Evolutionary conservation across 2,888 invertebrate species (phyloP).

Genomic region (Neoaliturus tenellus): DNA sequence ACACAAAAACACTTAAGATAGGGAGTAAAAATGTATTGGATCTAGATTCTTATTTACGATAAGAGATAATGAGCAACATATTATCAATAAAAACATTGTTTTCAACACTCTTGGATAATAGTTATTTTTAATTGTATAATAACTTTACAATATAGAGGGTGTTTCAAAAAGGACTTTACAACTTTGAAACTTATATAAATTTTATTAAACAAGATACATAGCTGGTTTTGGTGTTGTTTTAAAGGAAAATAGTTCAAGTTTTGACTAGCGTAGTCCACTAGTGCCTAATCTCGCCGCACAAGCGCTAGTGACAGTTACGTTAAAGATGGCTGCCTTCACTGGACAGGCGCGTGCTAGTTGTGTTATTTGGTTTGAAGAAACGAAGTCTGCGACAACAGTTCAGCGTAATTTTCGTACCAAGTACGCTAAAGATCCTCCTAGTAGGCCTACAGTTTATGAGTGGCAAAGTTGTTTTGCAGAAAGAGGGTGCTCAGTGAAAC

Average conservation of each 20-base stretch:
- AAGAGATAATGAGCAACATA: no score
- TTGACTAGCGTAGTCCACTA: slow-evolving; percentile 53
- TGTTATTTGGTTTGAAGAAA: slow-evolving; percentile 50
- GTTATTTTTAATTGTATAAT: no score
- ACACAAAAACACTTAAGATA: no score
- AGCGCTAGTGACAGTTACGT: slow-evolving; percentile 53
- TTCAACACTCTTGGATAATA: no score
- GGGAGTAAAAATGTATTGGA: no score
- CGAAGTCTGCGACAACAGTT: slow-evolving; percentile 44
- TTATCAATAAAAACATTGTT: no score
- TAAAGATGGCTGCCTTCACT: slow-evolving; percentile 51
- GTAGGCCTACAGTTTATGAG: slow-evolving; percentile 53
- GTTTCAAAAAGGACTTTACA: no score
- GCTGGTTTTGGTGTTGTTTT: no score
- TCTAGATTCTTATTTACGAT: no score
- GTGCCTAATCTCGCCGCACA: slow-evolving; percentile 50
- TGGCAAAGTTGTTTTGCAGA: slow-evolving; percentile 43
- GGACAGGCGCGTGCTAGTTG: slow-evolving; percentile 44
- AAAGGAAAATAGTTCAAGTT: slow-evolving; percentile 49
- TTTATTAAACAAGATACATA: no score
- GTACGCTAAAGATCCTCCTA: slow-evolving; percentile 53
- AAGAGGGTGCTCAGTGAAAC: slow-evolving; percentile 44
- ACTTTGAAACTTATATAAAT: no score
- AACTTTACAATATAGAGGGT: no score
- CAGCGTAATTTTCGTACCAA: slow-evolving; percentile 45